These are phyloP conservation scores for Hypolimnas misippus DNA, from an alignment of 2,888 invertebrate species.

Conservation along the genomic window DNA sequence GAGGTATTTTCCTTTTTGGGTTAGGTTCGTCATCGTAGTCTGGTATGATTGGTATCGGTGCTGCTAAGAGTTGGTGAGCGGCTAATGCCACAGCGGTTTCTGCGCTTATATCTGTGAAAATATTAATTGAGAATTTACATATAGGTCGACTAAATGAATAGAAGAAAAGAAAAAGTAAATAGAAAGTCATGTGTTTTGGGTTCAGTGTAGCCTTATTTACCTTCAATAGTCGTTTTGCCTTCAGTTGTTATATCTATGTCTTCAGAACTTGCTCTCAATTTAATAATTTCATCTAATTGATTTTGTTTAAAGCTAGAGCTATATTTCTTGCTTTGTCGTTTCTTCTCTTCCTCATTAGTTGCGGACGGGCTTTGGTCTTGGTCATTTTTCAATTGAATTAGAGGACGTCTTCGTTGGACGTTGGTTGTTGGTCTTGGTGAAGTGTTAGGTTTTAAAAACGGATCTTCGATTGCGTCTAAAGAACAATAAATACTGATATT, in stretches of 20 bases:
- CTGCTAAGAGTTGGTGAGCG: constrained; percentile 74
- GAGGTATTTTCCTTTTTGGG: constrained; percentile 53
- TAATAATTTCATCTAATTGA: constrained; percentile 67
- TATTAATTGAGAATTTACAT: constrained; percentile 1
- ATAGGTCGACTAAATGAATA: neutral
- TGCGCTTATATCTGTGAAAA: constrained; percentile 61
- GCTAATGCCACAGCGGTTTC: constrained; percentile 78
- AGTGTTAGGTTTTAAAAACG: constrained; percentile 54
- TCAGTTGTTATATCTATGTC: constrained; percentile 58
- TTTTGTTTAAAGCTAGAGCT: constrained; percentile 74
- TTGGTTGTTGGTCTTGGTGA: constrained; percentile 55
- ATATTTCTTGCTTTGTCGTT: constrained; percentile 78
- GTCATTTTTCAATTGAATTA: constrained; percentile 63
- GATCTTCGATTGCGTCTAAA: constrained; percentile 69
- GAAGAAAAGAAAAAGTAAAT: neutral
- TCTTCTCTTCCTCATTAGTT: constrained; percentile 73
- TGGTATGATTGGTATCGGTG: constrained; percentile 69
- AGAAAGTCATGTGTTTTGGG: neutral
- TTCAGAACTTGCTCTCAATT: constrained; percentile 50
- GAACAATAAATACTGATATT: neutral
- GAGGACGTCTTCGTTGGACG: constrained; percentile 65
- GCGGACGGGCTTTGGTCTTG: constrained; percentile 72
- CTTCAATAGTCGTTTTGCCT: constrained; percentile 56
- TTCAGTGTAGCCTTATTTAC: constrained; percentile 47
- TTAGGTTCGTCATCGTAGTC: constrained; percentile 64